Percentiles rank a stretch among this genome's conserved stretches.
Conservation (phyloP, 2,113 vertebrate genomes). For the Tachycineta bicolor region DNA sequence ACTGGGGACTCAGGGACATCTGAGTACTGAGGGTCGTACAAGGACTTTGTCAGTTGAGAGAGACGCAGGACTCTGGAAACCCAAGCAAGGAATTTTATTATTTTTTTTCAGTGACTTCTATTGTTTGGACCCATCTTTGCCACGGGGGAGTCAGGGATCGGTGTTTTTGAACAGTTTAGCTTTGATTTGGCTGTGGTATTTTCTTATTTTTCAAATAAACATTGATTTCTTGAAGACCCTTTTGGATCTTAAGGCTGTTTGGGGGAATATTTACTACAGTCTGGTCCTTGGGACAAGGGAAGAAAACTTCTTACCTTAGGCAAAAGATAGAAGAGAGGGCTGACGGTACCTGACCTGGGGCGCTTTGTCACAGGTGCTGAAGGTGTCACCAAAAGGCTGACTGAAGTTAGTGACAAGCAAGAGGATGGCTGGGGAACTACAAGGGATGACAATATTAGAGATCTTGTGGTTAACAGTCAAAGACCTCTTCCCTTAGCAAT, state of each 20-base stretch:
- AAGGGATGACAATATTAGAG: background rate
- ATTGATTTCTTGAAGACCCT: conserved; percentile 42
- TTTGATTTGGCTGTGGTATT: conserved; percentile 57
- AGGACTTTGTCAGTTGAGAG: conserved; percentile 52
- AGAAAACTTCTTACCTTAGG: conserved; percentile 58
- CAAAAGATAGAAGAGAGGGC: conserved; percentile 16
- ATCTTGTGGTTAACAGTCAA: background rate
- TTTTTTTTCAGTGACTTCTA: conserved; percentile 48
- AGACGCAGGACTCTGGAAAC: conserved; percentile 38
- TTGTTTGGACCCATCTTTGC: conserved; percentile 8
- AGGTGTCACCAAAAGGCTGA: conserved; percentile 39
- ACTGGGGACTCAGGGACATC: conserved; percentile 6
- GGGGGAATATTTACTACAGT: conserved; percentile 23
- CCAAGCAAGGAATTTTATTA: background rate
- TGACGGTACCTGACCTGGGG: background rate
- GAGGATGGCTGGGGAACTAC: background rate
- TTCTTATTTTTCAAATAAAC: conserved; percentile 60
- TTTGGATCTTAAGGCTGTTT: conserved; percentile 35
- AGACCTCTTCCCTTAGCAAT: background rate
- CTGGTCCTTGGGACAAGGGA: conserved; percentile 10
- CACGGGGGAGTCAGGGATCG: conserved; percentile 16
- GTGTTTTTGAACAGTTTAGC: conserved; percentile 44
- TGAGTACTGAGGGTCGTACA: conserved; percentile 32
- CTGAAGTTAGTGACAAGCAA: background rate
- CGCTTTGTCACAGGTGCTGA: conserved; percentile 17